A percentile compares a stretch with the other conserved stretches of the same genome.
Conservation (phyloP, 1,140 invertebrate genomes). For the Sinella curviseta region DNA sequence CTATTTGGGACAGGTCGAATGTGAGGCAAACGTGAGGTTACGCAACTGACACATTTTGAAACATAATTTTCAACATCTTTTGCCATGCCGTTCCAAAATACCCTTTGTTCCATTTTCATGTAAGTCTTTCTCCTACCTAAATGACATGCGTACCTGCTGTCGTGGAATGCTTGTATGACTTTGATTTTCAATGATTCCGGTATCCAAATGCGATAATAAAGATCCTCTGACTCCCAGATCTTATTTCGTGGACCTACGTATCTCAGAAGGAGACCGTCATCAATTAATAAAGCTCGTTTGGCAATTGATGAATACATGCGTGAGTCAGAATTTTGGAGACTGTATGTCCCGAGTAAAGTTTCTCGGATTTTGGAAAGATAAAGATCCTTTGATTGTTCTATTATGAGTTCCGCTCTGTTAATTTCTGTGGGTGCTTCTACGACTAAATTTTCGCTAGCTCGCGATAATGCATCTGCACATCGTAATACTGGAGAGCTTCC, state of each 20-base stretch:
- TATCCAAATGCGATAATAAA: background rate
- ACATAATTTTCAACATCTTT: slow-evolving; percentile 29
- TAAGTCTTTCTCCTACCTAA: background rate
- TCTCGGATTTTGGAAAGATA: background rate
- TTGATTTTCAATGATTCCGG: slow-evolving; percentile 37
- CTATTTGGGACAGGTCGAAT: background rate
- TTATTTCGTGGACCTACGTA: background rate
- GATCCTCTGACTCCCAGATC: slow-evolving; percentile 21
- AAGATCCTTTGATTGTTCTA: background rate
- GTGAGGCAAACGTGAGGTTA: background rate
- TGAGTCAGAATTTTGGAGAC: background rate
- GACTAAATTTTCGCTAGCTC: background rate
- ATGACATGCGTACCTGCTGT: background rate
- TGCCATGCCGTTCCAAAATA: slow-evolving; percentile 9
- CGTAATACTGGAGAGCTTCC: background rate
- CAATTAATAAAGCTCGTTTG: background rate
- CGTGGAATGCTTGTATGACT: background rate
- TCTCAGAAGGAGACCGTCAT: background rate
- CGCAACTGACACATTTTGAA: slow-evolving; percentile 8
- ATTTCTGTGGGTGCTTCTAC: background rate
- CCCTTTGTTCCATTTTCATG: background rate
- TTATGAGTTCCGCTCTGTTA: background rate
- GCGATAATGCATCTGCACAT: slow-evolving; percentile 6
- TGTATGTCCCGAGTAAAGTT: background rate
- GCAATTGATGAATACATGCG: background rate